These are phyloP conservation scores for Masticophis lateralis DNA, from an alignment of 2,797 vertebrate genomes.

Conservation along the genomic window DNA sequence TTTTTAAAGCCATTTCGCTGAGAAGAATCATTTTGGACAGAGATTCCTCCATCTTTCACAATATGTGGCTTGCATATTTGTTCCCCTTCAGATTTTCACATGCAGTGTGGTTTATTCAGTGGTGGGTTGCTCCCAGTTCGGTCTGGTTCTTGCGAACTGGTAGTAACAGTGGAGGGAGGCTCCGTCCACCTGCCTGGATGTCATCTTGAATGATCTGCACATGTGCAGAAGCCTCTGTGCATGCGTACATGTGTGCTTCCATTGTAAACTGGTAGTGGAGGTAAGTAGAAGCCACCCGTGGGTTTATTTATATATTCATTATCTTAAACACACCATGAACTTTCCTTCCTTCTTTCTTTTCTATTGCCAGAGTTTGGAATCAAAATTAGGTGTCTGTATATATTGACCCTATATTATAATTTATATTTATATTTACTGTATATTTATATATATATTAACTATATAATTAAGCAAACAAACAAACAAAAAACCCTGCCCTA, in stretches of 20 bases:
- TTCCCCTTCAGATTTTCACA: not conserved
- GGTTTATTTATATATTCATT: not conserved
- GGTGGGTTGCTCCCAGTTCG: too few relatives aligned
- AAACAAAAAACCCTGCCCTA: not conserved
- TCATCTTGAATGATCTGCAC: too few relatives aligned
- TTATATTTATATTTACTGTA: too few relatives aligned
- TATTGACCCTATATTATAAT: too few relatives aligned
- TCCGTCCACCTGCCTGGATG: too few relatives aligned
- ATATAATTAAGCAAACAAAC: not conserved
- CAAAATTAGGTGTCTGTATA: too few relatives aligned
- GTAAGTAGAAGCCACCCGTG: too few relatives aligned
- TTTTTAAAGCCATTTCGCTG: not conserved
- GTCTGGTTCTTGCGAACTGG: too few relatives aligned
- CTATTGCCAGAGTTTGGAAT: not conserved
- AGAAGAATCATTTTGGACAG: not conserved
- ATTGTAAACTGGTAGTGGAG: too few relatives aligned
- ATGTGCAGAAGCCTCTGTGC: too few relatives aligned
- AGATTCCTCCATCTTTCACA: not conserved
- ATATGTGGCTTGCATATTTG: not conserved
- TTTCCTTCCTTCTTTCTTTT: not conserved
- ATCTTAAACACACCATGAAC: not conserved
- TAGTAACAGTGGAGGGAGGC: too few relatives aligned
- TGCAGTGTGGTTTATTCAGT: not conserved
- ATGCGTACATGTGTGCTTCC: too few relatives aligned
- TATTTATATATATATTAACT: not conserved